Evolutionary conservation across 2,113 vertebrate species (phyloP).

Genomic region (Gobiocypris rarus): DNA sequence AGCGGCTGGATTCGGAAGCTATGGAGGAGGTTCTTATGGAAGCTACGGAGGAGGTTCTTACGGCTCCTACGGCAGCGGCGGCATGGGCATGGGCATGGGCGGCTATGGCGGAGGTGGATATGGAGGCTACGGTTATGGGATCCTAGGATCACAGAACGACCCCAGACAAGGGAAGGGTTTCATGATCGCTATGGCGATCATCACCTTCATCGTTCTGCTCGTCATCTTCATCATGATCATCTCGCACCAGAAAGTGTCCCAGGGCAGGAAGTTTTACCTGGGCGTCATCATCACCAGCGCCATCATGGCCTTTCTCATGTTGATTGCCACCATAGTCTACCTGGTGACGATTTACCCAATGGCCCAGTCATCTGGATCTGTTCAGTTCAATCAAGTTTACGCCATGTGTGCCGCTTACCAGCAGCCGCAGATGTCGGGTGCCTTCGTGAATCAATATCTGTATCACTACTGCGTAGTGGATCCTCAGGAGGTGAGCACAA

Average conservation of each 20-base stretch:
- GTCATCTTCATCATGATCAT: conserved; percentile 81
- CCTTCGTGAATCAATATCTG: conserved; percentile 84
- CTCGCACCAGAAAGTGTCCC: conserved; percentile 73
- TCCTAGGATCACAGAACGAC: conserved; percentile 81
- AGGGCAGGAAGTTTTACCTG: conserved; percentile 84
- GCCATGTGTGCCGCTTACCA: conserved; percentile 82
- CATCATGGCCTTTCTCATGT: conserved; percentile 79
- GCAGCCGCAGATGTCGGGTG: conserved; percentile 52
- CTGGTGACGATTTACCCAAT: conserved; percentile 85
- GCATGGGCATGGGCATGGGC: not conserved
- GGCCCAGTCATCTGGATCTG: conserved; percentile 81
- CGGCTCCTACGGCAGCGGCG: not conserved
- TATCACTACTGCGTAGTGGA: conserved; percentile 94
- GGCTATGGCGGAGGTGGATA: conserved; percentile 38
- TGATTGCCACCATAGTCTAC: conserved; percentile 88
- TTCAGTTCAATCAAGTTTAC: conserved; percentile 76
- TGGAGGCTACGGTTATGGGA: conserved; percentile 67
- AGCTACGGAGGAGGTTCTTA: conserved; percentile 37
- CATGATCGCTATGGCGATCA: conserved; percentile 82
- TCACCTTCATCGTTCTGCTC: conserved; percentile 79
- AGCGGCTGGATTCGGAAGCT: conserved; percentile 63
- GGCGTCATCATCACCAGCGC: conserved; percentile 77
- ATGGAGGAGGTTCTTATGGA: conserved; percentile 46
- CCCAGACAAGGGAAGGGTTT: conserved; percentile 85
- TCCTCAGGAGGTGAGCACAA: conserved; percentile 85